A percentile compares a stretch with the other conserved stretches of the same genome.
Conservation (phyloP, 2,888 invertebrate species). For the Laspeyria flexula region DNA sequence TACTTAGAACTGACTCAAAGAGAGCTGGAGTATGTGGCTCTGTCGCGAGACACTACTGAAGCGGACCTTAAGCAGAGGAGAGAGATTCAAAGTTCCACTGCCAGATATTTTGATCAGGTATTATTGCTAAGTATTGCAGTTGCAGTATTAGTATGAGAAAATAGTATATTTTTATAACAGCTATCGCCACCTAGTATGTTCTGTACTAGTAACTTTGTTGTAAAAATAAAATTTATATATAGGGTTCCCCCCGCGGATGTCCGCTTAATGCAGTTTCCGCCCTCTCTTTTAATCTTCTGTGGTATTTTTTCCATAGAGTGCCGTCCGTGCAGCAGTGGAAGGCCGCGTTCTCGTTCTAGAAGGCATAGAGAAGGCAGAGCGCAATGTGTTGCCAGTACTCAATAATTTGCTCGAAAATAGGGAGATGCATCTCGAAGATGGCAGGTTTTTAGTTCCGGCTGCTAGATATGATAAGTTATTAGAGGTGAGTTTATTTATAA, state of each 20-base stretch:
- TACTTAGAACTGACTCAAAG: conserved; percentile 95
- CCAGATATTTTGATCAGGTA: conserved; percentile 97
- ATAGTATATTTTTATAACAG: too few relatives aligned
- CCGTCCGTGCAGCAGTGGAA: conserved; percentile 95
- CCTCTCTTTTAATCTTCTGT: too few relatives aligned
- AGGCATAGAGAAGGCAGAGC: conserved; percentile 98
- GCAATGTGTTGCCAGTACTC: conserved; percentile 97
- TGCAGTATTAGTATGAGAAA: too few relatives aligned
- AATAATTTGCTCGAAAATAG: conserved; percentile 98
- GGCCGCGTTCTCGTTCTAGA: conserved; percentile 96
- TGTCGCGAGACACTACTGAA: conserved; percentile 98
- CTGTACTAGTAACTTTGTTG: too few relatives aligned
- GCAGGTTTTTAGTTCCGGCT: conserved; percentile 95
- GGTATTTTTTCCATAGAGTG: conserved; percentile 87
- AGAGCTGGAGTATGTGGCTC: conserved; percentile 96
- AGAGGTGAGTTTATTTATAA: conserved; percentile 82
- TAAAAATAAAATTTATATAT: too few relatives aligned
- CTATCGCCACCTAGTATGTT: too few relatives aligned
- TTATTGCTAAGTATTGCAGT: background rate
- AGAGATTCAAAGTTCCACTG: conserved; percentile 95
- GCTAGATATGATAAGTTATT: conserved; percentile 95
- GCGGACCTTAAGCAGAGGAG: conserved; percentile 98
- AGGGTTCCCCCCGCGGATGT: too few relatives aligned
- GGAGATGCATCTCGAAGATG: conserved; percentile 99
- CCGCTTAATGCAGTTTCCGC: too few relatives aligned